Conservation (phyloP, 2,113 vertebrate genomes). For the Coturnix japonica region DNA sequence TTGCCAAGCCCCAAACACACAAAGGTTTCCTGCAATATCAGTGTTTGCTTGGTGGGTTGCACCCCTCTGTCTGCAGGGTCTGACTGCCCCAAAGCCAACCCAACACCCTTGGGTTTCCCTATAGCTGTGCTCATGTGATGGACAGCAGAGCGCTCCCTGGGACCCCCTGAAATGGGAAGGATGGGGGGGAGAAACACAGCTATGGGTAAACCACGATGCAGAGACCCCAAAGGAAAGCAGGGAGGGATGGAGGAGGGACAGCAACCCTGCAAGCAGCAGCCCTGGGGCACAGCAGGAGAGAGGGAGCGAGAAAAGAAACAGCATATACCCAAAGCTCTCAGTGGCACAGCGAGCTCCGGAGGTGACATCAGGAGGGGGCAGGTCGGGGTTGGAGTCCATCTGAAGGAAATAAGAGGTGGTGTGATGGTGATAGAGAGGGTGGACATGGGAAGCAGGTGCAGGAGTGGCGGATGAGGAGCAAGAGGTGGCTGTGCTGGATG, state of each 20-base stretch:
- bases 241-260: background rate
- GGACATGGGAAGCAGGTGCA: constrained; percentile 77
- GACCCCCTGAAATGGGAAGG: background rate
- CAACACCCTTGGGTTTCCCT: no score
- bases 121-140: background rate
- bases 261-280: constrained; percentile 3
- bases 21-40: background rate
- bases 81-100: no score
- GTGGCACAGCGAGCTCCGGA: constrained; percentile 76
- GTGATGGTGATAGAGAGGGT: constrained; percentile 82
- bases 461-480: constrained; percentile 67
- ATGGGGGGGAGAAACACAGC: background rate
- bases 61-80: no score
- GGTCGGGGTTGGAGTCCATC: constrained; percentile 91
- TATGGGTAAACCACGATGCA: rapidly evolving
- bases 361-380: constrained; percentile 86
- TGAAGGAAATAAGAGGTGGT: constrained; percentile 91
- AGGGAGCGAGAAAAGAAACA: constrained; percentile 64
- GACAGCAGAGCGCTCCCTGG: background rate
- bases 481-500: constrained; percentile 70
- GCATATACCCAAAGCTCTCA: constrained; percentile 89
- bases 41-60: background rate
- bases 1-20: background rate
- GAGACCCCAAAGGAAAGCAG: background rate
- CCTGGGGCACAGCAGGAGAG: constrained; percentile 32